Evolutionary conservation across 2,888 invertebrate species (phyloP), one percentile per base, ranked within the genome.

Genomic region (Himalopsyche anomala): DNA sequence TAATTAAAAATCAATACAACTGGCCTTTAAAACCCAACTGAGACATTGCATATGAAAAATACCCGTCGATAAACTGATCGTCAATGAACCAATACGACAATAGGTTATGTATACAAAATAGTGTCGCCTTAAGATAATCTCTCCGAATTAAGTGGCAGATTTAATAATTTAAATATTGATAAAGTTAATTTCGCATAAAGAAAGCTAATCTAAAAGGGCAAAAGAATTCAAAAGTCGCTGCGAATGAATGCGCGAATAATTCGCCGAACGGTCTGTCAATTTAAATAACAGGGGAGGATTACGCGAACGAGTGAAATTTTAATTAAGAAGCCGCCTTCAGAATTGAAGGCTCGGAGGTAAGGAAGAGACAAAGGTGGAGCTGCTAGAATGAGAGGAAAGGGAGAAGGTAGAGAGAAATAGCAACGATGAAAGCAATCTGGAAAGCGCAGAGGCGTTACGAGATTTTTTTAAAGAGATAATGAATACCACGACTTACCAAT

Each of bases 291-390:
- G 74, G 74, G 74, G 38, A 9, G 74, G 74, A 74, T 74, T 74
- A 74, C 74, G 74, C 74, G 74, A 74, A 74, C 74, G 74, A 74
- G 74, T 74, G 74, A 74, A 74, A 74, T 74, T 74, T 74, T 74
- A 74, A 74, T 74, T 74, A 74, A 74, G 74, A 74, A 74, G 74
- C 74, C 74, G 74, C 74, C 74, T 74, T 36, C 74, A 36, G 38
- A 74, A 15, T 36, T 74, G 74, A 74, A 74, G 74, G 74, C 74
- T 19, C 69, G 11, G 40, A 42, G 83, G 83, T 40, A 38, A 45
- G 56, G 40, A 28, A 38, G 51, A 55, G 54, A 45, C 28, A 38
- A 55, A 55, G 45, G 38, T 51, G 51, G 51, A 4, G 15, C 51
- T 15, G 51, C 3, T 51, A 4, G 9, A 36, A n/a, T 17, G 82